Base-by-base conservation (phyloP, 2,797 vertebrate species). In the Todus mexicanus region DNA sequence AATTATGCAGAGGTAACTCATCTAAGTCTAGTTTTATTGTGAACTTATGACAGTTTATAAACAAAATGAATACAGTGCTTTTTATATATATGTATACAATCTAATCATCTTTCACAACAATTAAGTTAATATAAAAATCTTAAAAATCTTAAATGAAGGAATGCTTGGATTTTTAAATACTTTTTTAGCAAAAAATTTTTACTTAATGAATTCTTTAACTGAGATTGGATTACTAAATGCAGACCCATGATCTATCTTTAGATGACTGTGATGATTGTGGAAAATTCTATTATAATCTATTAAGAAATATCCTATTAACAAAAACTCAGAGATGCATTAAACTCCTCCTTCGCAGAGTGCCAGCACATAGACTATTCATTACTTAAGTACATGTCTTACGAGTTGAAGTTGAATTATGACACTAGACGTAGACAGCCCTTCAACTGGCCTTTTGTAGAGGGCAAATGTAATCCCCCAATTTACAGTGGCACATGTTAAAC, bases 341-440 rank as follows among this genome's bases (percentile, higher is more conserved):
- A 71, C 9, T 72, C n/a, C 50, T 76, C 37, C 37, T 64, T 38
- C 21, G 27, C 31, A 59, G 14, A 43, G 18, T 66, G 40, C 16
- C 45, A 83, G 54, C 2, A 3, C 16, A 51, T 7, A 53, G 12
- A 64, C 42, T 59, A 56, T 19, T 85, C 43, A 42, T 60, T 81
- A 38, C 45, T 51, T 35, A 71, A 87, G 47, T 18, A 51, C 7
- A 72, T 0, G 0, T 35, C 31, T 72, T 57, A 81, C 0, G 6
- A 73, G 33, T 7, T 48, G 47, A 84, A 66, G 31, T n/a, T 56
- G 48, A 86, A 90, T 14, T 42, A 63, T 22, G 79, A 71, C 42
- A 69, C 21, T 48, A 45, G 63, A 2, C 29, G 16, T 37, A 85
- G 35, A 40, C 21, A 93, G 47, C 18, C 16, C 50, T 76, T 84